Evolutionary conservation across 2,888 invertebrate genomes (phyloP).

Genomic region (Allolobophora icterica): DNA sequence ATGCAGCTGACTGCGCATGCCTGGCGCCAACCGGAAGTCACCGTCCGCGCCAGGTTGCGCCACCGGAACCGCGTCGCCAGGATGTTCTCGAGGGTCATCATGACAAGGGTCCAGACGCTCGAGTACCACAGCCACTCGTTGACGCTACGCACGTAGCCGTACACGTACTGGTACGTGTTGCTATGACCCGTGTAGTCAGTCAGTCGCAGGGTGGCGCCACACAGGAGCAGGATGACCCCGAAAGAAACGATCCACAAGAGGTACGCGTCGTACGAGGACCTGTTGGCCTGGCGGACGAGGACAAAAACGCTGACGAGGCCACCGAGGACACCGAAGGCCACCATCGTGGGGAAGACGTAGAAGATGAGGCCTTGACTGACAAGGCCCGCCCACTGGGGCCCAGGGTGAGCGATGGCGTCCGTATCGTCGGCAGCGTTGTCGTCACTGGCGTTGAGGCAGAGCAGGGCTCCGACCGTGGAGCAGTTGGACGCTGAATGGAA

Average conservation of each 20-base stretch:
- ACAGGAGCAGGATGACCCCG: constrained; percentile 52
- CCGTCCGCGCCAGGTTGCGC: constrained; percentile 52
- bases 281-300: constrained; percentile 53
- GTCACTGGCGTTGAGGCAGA: not conserved
- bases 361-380: constrained; percentile 42
- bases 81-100: constrained; percentile 58
- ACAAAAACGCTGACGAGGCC: constrained; percentile 58
- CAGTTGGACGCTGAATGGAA: not conserved
- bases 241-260: constrained; percentile 56
- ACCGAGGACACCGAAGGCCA: constrained; percentile 54
- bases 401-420: not conserved
- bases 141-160: constrained; percentile 56
- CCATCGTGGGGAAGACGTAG: constrained; percentile 53
- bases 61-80: constrained; percentile 51
- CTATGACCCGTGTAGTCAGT: constrained; percentile 57
- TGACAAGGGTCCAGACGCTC: constrained; percentile 59
- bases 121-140: constrained; percentile 61
- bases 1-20: constrained; percentile 56
- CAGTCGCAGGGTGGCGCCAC: constrained; percentile 52
- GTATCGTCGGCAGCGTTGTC: not conserved
- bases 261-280: constrained; percentile 55
- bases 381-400: constrained; percentile 25
- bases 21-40: constrained; percentile 55
- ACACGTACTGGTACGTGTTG: constrained; percentile 52
- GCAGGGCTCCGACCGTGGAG: not conserved